These are phyloP conservation scores for Bombus soroeensis DNA, from an alignment of 1,140 invertebrate genomes.

Conservation along the genomic window DNA sequence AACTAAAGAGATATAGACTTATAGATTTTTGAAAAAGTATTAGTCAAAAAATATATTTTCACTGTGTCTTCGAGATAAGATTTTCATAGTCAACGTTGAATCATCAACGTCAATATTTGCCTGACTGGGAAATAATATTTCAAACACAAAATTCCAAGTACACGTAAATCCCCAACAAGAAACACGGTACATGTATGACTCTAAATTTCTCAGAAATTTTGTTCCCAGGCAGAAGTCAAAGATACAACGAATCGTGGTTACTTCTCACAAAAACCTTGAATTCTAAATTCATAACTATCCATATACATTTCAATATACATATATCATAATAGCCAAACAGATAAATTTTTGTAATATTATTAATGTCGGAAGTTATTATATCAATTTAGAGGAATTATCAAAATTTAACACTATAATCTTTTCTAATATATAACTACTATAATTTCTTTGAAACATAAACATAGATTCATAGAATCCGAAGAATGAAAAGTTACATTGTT, in stretches of 20 bases:
- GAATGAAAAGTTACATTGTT: too few species aligned
- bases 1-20: neutral
- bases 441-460: too few species aligned
- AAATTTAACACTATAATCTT: too few species aligned
- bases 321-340: too few species aligned
- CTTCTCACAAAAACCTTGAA: neutral
- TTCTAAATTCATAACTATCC: neutral
- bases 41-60: neutral
- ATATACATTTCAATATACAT: too few species aligned
- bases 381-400: too few species aligned
- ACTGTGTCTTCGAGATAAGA: neutral
- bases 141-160: neutral
- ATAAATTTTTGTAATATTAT: too few species aligned
- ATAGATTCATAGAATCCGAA: too few species aligned
- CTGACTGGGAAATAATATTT: neutral
- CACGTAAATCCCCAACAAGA: neutral
- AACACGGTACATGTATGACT: neutral
- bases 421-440: too few species aligned
- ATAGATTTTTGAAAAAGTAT: neutral
- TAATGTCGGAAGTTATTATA: too few species aligned
- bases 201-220: neutral
- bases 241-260: neutral
- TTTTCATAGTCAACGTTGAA: neutral
- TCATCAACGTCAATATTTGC: neutral
- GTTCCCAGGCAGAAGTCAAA: neutral